These are phyloP conservation scores for Chitala chitala DNA, from an alignment of 2,113 vertebrate species.

Conservation along the genomic window DNA sequence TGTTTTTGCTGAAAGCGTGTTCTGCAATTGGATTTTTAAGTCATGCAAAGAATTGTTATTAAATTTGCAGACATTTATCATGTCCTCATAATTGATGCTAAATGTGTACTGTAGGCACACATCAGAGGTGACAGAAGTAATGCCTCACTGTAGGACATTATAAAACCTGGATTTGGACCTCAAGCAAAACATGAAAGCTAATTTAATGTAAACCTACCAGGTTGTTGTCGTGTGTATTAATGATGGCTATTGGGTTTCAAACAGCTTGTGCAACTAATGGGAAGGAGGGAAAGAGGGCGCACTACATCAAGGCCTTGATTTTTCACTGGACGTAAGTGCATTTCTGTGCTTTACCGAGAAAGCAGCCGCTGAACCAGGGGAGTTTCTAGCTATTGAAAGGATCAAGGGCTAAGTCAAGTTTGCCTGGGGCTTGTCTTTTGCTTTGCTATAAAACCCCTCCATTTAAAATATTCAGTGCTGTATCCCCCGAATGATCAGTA, in stretches of 20 bases:
- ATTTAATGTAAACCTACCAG: background rate
- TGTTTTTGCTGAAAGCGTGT: conserved; percentile 16
- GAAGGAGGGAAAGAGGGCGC: background rate
- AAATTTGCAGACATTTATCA: background rate
- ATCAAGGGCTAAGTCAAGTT: no score
- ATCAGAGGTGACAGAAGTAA: background rate
- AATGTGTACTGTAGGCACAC: background rate
- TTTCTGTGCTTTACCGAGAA: no score
- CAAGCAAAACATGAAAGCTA: background rate
- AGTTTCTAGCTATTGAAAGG: no score
- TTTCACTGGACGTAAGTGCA: no score
- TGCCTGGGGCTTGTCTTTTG: no score
- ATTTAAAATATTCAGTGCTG: no score
- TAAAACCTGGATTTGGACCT: background rate
- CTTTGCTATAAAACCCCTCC: no score
- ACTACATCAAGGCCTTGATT: background rate
- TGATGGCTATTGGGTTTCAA: no score
- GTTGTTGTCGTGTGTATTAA: background rate
- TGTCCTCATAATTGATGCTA: background rate
- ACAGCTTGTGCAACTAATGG: background rate
- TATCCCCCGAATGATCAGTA: no score
- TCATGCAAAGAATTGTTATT: background rate
- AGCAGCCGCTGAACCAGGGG: no score
- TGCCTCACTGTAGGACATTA: background rate
- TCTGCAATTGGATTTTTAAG: conserved; percentile 9